phyloP scores from a whole-genome alignment of 92 coral and sea anemone genomes.

The Palythoa grandiflora region DNA sequence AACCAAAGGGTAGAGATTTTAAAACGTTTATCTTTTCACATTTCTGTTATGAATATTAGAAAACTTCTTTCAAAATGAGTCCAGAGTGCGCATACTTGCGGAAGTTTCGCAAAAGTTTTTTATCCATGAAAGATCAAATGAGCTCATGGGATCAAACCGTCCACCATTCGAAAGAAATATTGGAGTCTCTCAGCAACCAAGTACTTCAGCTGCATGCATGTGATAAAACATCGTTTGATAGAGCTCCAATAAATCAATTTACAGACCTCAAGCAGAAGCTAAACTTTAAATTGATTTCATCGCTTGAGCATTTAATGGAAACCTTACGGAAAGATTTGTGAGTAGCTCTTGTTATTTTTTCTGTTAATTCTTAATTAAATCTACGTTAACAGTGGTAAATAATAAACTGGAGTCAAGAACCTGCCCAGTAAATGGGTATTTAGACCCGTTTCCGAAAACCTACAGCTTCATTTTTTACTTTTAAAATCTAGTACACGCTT shows the following conservation, averaged over 20 bases:
- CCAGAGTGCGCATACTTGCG: conserved; percentile 59
- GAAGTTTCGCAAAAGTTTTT: conserved; percentile 71
- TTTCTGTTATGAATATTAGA: not conserved
- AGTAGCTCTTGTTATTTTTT: conserved; percentile 35
- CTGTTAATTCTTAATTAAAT: not conserved
- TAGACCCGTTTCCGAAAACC: not conserved
- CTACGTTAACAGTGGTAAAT: not conserved
- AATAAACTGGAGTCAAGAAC: not conserved
- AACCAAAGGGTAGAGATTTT: not conserved
- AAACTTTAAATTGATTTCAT: conserved; percentile 64
- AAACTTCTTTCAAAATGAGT: not conserved
- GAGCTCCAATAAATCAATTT: conserved; percentile 70
- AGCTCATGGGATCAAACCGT: conserved; percentile 60
- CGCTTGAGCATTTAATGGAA: conserved; percentile 64
- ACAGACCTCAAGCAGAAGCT: conserved; percentile 67
- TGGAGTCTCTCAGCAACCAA: conserved; percentile 64
- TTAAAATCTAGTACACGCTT: no score
- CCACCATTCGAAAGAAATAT: conserved; percentile 47
- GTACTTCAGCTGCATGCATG: conserved; percentile 79
- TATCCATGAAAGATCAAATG: conserved; percentile 57
- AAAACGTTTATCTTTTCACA: not conserved
- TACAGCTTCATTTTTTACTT: no score
- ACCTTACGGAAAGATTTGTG: conserved; percentile 74
- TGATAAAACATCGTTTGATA: conserved; percentile 62
- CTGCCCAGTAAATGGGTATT: no score